phyloP scores from a whole-genome alignment of 1,140 invertebrate species.

The Aphelinus atriplicis region DNA sequence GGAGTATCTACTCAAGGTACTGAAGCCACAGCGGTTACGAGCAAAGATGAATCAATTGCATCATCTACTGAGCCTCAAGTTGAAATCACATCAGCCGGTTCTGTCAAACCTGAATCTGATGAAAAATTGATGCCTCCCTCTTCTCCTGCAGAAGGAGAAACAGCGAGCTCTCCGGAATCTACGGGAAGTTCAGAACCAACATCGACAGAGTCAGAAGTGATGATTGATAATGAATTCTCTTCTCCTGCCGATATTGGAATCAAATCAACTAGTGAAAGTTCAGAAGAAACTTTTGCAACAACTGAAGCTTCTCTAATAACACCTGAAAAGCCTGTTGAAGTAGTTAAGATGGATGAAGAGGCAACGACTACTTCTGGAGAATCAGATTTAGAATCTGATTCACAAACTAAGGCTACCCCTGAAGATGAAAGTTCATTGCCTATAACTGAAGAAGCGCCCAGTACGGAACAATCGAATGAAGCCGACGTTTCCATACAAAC shows the following conservation, averaged over 20 bases:
- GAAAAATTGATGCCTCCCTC: constrained; percentile 28
- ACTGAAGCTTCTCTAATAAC: no score
- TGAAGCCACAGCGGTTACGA: constrained; percentile 24
- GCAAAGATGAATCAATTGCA: constrained; percentile 21
- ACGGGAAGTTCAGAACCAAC: constrained; percentile 28
- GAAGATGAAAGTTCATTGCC: constrained; percentile 26
- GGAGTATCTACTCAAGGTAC: constrained; percentile 20
- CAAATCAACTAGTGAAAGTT: background rate
- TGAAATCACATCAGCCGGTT: constrained; percentile 36
- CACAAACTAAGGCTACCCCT: background rate
- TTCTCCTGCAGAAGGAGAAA: constrained; percentile 34
- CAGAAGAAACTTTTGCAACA: no score
- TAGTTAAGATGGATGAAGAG: no score
- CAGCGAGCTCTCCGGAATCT: constrained; percentile 21
- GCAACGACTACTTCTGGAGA: background rate
- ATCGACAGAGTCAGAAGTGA: constrained; percentile 33
- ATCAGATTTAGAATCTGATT: constrained; percentile 1
- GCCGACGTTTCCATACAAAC: constrained; percentile 2
- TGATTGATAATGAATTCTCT: background rate
- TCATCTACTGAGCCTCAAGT: constrained; percentile 33
- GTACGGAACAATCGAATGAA: constrained; percentile 34
- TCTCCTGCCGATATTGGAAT: no score
- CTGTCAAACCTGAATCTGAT: constrained; percentile 35
- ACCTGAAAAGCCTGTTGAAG: no score
- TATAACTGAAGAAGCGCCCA: constrained; percentile 25